A percentile compares a stretch with the other conserved stretches of the same genome.
Evolutionary conservation across 2,797 vertebrate species (phyloP).

Genomic region (Sciurus vulgaris): DNA sequence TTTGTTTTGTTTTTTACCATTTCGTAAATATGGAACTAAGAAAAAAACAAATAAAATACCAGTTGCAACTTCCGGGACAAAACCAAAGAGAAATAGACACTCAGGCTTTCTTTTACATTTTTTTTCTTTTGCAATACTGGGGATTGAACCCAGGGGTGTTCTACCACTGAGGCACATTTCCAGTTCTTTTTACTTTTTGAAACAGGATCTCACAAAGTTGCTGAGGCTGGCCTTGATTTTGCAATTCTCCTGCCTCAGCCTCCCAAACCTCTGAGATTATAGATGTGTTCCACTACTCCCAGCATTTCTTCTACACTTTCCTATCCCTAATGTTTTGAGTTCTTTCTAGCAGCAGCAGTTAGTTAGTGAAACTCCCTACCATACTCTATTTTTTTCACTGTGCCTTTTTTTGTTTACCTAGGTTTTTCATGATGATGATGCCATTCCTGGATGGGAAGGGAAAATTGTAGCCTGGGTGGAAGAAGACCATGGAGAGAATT

Average conservation of each 20-base stretch:
- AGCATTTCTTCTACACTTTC: background rate
- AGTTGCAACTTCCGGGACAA: background rate
- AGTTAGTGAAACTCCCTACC: background rate
- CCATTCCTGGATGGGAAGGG: slow-evolving; percentile 98
- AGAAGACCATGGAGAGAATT: slow-evolving; percentile 96
- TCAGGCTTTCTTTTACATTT: slow-evolving; percentile 15
- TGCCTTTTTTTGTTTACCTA: slow-evolving; percentile 78
- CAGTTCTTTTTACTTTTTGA: too few relatives aligned
- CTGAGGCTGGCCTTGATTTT: too few relatives aligned
- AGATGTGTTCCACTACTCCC: too few relatives aligned
- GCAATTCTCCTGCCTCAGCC: too few relatives aligned
- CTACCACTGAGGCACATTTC: too few relatives aligned
- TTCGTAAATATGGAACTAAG: slow-evolving; percentile 90
- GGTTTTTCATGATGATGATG: slow-evolving; percentile 97
- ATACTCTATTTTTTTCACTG: slow-evolving; percentile 24
- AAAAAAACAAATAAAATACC: background rate
- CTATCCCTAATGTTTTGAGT: background rate
- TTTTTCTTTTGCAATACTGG: too few relatives aligned
- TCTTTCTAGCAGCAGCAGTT: background rate
- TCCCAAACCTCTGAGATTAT: too few relatives aligned
- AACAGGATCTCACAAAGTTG: too few relatives aligned
- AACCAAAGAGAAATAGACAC: slow-evolving; percentile 22
- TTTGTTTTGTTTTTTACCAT: background rate
- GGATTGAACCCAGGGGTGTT: too few relatives aligned
- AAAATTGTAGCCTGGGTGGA: slow-evolving; percentile 99